Percentiles rank a stretch among this genome's conserved stretches.
These are phyloP conservation scores for Araneus ventricosus DNA, from an alignment of 1,140 invertebrate species.

Conservation along the genomic window DNA sequence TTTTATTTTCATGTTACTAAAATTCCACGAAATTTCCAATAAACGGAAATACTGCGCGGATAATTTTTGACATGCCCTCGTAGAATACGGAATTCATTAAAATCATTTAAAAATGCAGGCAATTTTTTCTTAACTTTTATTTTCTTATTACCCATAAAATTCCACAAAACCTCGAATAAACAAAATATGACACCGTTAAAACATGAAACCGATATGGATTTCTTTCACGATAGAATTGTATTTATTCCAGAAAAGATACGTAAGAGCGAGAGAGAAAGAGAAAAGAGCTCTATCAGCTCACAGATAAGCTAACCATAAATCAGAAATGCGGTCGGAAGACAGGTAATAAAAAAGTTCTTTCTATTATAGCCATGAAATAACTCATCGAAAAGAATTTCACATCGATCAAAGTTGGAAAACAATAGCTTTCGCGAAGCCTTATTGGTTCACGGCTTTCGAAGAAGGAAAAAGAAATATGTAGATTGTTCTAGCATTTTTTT, in stretches of 20 bases:
- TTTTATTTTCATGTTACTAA: no score
- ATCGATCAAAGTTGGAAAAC: conserved; percentile 10
- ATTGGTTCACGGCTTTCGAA: neutral
- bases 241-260: neutral
- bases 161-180: neutral
- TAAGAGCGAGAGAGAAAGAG: neutral
- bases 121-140: no score
- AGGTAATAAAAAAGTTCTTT: conserved; percentile 26
- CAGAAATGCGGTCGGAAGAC: neutral
- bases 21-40: no score
- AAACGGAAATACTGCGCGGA: no score
- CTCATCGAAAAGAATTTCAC: neutral
- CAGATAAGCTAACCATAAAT: neutral
- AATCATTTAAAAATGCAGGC: no score
- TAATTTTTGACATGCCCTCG: no score
- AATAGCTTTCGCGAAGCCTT: neutral
- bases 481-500: neutral
- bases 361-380: neutral
- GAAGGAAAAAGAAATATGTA: neutral
- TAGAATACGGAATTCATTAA: no score
- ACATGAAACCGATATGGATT: neutral
- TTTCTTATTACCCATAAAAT: no score
- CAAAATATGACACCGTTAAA: neutral
- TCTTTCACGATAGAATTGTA: neutral
- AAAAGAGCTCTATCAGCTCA: neutral